Base-by-base conservation (phyloP, 2,888 invertebrate species). In the Perithous albicinctus region DNA sequence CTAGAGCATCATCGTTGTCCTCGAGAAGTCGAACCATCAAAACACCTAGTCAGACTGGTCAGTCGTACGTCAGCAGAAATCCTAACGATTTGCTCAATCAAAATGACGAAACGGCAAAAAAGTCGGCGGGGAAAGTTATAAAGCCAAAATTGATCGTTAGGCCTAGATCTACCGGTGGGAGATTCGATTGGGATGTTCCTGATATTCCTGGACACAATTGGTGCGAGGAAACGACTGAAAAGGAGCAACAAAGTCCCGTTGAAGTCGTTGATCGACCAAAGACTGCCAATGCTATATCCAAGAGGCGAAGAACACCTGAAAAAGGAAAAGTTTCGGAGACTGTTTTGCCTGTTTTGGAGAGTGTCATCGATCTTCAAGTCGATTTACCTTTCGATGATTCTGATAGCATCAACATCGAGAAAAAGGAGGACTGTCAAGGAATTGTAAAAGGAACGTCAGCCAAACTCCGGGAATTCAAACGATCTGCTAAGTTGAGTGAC, bases 1-100 rank as follows among this genome's bases (percentile, higher is more conserved):
- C 87, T 0, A 84, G 84, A 18, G 85, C 84, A 2, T 87, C 85
- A 8, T 86, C 86, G 4, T 73, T 84, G 5, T 78, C 81, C 6
- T 85, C 88, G 1, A 77, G 63, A 7, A 69, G 59, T 12, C 48
- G 67, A 8, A 66, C 77, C 0, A 74, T 73, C n/a, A 66, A 56
- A 43, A 73, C 64, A 32, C 20, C 74, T 29, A 35, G 78, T 66
- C 74, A 64, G 26, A 78, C 78, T 8, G 51, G 35, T 41, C 78
- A 82, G 61, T 75, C 72, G 75, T 67, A 82, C 82, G 23, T 56
- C 12, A 70, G 66, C 15, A 48, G 41, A 35, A 78, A 67, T 46
- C 41, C 74, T 0, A 69, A 74, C 3, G n/a, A 35, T 0, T 85
- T 85, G 0, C 85, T 85, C 74, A 84, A 86, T 41, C 54, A 41